A percentile compares a stretch with the other conserved stretches of the same genome.
phyloP scores from a whole-genome alignment of 2,888 invertebrate species.

The Tenthredo scrophulariae region DNA sequence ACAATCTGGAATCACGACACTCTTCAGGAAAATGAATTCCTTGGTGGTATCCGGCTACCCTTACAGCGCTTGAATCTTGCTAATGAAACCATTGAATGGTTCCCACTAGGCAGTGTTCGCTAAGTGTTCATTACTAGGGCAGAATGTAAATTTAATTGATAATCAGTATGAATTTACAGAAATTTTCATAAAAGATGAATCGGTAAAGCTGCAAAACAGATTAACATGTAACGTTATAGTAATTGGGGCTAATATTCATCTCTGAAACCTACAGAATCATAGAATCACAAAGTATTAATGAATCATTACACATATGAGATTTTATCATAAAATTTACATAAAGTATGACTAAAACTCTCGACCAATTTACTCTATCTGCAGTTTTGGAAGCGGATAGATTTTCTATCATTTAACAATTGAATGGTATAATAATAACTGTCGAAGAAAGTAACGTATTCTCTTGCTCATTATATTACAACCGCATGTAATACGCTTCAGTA shows the following conservation, averaged over 20 bases:
- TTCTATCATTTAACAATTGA: background rate
- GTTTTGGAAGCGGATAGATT: conserved; percentile 16
- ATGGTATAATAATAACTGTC: conserved; percentile 3
- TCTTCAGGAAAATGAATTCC: conserved; percentile 95
- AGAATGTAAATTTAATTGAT: background rate
- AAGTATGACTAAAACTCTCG: conserved; percentile 4
- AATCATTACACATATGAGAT: conserved; percentile 4
- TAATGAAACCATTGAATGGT: conserved; percentile 92
- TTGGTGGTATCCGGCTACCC: conserved; percentile 94
- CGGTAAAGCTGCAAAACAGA: background rate
- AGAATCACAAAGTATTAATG: background rate
- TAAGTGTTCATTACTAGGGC: conserved; percentile 51
- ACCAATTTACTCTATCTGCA: conserved; percentile 46
- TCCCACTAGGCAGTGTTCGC: conserved; percentile 83
- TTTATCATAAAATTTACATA: background rate
- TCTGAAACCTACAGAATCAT: background rate
- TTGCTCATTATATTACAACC: conserved; percentile 2
- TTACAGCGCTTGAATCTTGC: conserved; percentile 87
- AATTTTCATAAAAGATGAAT: background rate
- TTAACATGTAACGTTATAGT: background rate
- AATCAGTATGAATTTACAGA: conserved; percentile 9
- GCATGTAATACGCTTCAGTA: conserved; percentile 26
- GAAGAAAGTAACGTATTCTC: conserved; percentile 21
- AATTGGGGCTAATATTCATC: background rate
- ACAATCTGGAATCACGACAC: conserved; percentile 97